Percentiles rank a stretch among this genome's conserved stretches.
phyloP scores from a whole-genome alignment of 1,140 invertebrate species.

The Rhagoletis pomonella region DNA sequence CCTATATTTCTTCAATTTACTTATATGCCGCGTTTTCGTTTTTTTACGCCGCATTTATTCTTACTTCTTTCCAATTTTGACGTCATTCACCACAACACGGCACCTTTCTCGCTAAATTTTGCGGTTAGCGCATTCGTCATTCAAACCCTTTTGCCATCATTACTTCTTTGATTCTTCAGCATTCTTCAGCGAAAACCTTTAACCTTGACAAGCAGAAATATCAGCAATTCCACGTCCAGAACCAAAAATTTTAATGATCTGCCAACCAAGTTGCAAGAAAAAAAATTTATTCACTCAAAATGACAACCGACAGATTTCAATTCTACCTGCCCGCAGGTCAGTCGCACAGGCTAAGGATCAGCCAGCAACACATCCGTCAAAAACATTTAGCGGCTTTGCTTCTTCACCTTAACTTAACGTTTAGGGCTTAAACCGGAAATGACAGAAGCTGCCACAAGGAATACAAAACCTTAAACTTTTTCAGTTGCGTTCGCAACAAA shows the following conservation, averaged over 20 bases:
- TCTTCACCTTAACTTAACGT: constrained; percentile 14
- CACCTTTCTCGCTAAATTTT: neutral
- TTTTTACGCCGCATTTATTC: neutral
- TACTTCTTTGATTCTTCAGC: neutral
- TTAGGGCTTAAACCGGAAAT: constrained; percentile 25
- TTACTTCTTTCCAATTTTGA: neutral
- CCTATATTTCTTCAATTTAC: neutral
- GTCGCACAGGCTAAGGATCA: constrained; percentile 6
- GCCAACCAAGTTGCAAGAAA: neutral
- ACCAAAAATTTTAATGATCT: neutral
- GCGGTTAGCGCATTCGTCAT: constrained; percentile 21
- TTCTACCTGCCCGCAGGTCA: constrained; percentile 28
- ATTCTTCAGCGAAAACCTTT: neutral
- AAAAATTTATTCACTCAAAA: neutral
- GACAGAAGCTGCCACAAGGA: constrained; percentile 14
- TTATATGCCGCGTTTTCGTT: neutral
- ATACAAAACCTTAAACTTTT: neutral
- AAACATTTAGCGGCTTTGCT: neutral
- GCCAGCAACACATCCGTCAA: neutral
- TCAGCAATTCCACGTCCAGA: neutral
- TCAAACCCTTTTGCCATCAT: neutral
- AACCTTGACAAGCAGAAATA: constrained; percentile 14
- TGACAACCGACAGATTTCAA: constrained; percentile 24
- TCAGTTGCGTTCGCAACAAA: constrained; percentile 24
- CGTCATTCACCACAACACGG: neutral